Percentiles rank a stretch among this genome's conserved stretches.
phyloP scores from a whole-genome alignment of 2,113 vertebrate species.

The Maccullochella peelii region DNA sequence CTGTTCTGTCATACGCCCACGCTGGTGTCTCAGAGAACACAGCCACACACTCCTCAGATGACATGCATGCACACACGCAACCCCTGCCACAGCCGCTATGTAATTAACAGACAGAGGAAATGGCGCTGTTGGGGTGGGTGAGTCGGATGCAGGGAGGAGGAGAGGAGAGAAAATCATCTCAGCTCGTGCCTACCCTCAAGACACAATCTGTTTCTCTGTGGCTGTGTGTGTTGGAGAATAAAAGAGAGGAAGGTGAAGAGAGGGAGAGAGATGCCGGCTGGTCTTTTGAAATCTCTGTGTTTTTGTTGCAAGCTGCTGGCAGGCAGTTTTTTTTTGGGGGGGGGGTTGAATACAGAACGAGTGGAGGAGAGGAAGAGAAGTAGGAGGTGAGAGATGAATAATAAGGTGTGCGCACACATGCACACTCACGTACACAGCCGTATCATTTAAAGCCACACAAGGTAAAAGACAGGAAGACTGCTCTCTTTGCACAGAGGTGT shows the following conservation, averaged over 20 bases:
- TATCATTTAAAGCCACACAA: conserved; percentile 59
- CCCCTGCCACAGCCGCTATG: conserved; percentile 69
- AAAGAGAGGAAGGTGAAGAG: conserved; percentile 65
- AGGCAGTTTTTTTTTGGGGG: conserved; percentile 21
- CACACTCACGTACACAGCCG: conserved; percentile 21
- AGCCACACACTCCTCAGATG: conserved; percentile 73
- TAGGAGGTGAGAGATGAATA: conserved; percentile 75
- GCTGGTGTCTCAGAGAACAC: conserved; percentile 73
- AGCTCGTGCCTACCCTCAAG: conserved; percentile 76
- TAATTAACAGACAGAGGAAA: conserved; percentile 82
- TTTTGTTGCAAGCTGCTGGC: conserved; percentile 74
- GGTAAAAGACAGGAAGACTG: conserved; percentile 52
- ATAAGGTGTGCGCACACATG: conserved; percentile 58
- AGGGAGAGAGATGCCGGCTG: conserved; percentile 64
- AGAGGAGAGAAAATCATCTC: conserved; percentile 69
- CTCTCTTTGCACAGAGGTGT: conserved; percentile 51
- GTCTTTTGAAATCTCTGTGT: conserved; percentile 77
- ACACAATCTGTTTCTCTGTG: conserved; percentile 62
- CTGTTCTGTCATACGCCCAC: conserved; percentile 80
- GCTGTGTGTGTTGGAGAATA: conserved; percentile 56
- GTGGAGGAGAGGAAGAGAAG: conserved; percentile 43
- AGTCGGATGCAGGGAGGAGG: conserved; percentile 66
- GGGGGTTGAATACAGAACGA: conserved; percentile 22
- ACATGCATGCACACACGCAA: conserved; percentile 48
- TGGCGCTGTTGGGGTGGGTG: conserved; percentile 72